Base-by-base conservation (phyloP, 1,140 invertebrate species). In the Homalodisca vitripennis region DNA sequence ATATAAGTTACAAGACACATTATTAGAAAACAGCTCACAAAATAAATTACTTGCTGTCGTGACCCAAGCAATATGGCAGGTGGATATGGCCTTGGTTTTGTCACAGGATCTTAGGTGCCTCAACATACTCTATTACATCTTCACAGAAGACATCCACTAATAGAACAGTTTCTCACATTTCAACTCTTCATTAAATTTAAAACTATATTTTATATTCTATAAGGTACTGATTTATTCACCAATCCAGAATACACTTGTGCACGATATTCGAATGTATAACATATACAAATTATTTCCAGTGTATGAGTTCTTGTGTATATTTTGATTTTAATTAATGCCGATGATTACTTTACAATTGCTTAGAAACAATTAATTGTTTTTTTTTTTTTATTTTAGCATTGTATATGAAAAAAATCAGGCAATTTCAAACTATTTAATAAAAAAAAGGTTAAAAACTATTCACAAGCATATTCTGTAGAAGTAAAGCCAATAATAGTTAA, bases 1-100 rank as follows among this genome's bases (percentile, higher is more conserved):
- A n/a, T n/a, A 64, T 32, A 30, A 31, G 32, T 47, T 20, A 66
- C 46, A 24, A 41, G 32, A 10, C 24, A 66, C 20, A 47, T 24
- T 47, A 47, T 66, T 14, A 22, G 30, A 64, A 20, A 64, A 32
- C 17, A 32, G n/a, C 30, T 24, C 34, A 31, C 27, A 32, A 46
- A 27, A 60, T 27, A 26, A 22, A 60, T 26, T 27, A 60, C 55
- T 27, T 22, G 2, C 55, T 60, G 55, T 26, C 55, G 24, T 60
- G 55, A 60, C 55, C 55, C 55, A 60, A 60, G 55, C 55, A 27
- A 60, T 27, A 60, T 60, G 55, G 55, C 55, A 27, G 55, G 24
- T 60, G 55, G 55, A 26, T 24, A 53, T 53, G 48, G 48, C 48
- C 48, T 24, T 53, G 20, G 27, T 14, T 41, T 17, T 41, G 34